phyloP scores from a whole-genome alignment of 2,113 vertebrate genomes.

The Petrocephalus zakoni region DNA sequence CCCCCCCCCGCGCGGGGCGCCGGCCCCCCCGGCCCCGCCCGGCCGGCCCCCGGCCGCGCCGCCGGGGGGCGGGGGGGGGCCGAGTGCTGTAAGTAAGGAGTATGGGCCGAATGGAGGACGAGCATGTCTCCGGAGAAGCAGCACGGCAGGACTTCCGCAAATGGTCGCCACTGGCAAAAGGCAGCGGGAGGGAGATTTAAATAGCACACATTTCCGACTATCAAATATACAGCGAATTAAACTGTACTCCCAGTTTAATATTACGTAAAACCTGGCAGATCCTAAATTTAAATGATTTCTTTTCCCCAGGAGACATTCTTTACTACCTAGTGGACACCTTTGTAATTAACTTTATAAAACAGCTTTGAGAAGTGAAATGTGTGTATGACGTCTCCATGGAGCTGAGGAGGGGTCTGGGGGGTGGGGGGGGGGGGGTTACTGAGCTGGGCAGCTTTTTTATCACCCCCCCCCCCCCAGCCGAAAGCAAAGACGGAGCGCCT shows the following conservation, averaged over 20 bases:
- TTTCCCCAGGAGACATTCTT: neutral
- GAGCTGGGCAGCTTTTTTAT: neutral
- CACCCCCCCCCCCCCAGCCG: neutral
- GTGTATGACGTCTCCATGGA: neutral
- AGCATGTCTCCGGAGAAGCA: neutral
- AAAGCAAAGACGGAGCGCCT: neutral
- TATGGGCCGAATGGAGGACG: neutral
- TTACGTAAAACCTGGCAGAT: neutral
- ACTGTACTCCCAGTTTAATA: neutral
- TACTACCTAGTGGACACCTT: neutral
- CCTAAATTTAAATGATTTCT: neutral
- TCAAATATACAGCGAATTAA: conserved; percentile 12
- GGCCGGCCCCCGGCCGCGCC: too few species aligned
- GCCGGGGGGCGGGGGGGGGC: neutral
- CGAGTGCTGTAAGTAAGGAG: neutral
- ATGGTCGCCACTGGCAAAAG: neutral
- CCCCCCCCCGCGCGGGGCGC: too few species aligned
- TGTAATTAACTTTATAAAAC: neutral
- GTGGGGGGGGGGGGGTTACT: neutral
- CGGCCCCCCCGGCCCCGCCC: too few species aligned
- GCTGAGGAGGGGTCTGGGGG: neutral
- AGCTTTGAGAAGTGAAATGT: neutral
- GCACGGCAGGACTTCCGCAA: neutral
- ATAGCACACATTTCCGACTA: neutral
- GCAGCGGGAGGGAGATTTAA: neutral